phyloP scores from a whole-genome alignment of 2,888 invertebrate genomes.

The Drosophila quinaria region DNA sequence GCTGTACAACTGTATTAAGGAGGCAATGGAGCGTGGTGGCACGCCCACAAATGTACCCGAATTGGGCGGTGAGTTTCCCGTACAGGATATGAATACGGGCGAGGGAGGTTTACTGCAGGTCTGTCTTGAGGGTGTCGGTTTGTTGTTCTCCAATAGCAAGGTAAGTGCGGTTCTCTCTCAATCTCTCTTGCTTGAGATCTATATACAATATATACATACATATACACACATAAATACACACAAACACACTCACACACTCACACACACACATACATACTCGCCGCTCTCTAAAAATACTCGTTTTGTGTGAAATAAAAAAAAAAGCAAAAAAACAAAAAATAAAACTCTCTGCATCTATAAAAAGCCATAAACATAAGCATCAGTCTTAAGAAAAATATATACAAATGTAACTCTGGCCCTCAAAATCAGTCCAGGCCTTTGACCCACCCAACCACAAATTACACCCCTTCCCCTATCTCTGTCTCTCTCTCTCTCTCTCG shows the following conservation, averaged over 20 bases:
- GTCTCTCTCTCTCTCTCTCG: constrained; percentile 10
- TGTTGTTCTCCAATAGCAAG: constrained; percentile 99
- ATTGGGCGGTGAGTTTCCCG: constrained; percentile 97
- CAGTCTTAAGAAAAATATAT: constrained; percentile 29
- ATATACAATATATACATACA: constrained; percentile 19
- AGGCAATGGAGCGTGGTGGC: constrained; percentile 98
- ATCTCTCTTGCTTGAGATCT: constrained; percentile 11
- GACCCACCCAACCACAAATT: constrained; percentile 13
- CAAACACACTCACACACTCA: constrained; percentile 34
- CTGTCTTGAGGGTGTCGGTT: constrained; percentile 99
- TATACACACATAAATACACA: constrained; percentile 15
- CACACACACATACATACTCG: constrained; percentile 42
- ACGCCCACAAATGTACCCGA: constrained; percentile 87
- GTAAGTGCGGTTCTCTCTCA: constrained; percentile 87
- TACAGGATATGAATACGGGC: constrained; percentile 98
- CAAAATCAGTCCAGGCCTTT: constrained; percentile 10
- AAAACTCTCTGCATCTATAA: constrained; percentile 61
- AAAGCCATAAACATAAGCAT: constrained; percentile 57
- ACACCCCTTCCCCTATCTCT: constrained; percentile 13
- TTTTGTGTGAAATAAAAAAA: constrained; percentile 55
- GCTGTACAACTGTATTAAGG: constrained; percentile 99
- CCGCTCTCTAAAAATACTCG: constrained; percentile 64
- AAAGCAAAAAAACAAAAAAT: constrained; percentile 20
- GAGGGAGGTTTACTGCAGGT: constrained; percentile 99
- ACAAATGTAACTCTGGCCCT: constrained; percentile 30